A percentile compares a stretch with the other conserved stretches of the same genome.
Conservation (phyloP, 2,113 vertebrate species). For the Pygoscelis adeliae region DNA sequence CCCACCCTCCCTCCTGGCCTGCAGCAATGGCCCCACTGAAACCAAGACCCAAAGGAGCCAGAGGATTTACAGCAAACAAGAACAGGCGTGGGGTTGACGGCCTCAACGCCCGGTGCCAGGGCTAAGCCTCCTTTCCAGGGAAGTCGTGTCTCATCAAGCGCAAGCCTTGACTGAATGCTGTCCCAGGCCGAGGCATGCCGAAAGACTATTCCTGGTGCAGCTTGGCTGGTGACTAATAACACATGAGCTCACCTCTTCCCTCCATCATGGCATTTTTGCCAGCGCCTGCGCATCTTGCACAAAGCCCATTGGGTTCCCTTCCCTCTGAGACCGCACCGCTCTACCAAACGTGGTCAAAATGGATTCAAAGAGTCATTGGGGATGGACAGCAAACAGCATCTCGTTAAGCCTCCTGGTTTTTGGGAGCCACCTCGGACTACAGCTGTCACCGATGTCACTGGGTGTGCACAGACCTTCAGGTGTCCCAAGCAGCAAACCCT, state of each 20-base stretch:
- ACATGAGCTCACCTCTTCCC: neutral
- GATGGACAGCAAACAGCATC: neutral
- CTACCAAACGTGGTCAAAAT: neutral
- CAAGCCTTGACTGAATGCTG: neutral
- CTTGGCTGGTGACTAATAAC: neutral
- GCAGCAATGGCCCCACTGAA: neutral
- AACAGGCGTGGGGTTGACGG: neutral
- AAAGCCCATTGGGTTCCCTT: neutral
- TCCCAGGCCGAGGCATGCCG: neutral
- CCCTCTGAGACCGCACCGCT: neutral
- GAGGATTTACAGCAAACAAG: neutral
- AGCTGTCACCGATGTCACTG: rapidly evolving
- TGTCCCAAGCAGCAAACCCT: neutral
- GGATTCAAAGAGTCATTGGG: neutral
- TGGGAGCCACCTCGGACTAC: neutral
- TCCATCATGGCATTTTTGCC: neutral
- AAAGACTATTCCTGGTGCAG: neutral
- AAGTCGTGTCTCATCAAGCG: neutral
- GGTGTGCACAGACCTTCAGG: neutral
- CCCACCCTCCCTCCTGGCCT: neutral
- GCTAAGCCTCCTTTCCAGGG: neutral
- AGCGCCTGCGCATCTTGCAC: neutral
- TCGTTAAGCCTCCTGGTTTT: neutral
- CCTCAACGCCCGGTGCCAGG: neutral
- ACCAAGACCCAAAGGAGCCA: neutral